Evolutionary conservation across 1,140 invertebrate species (phyloP).

Genomic region (Reticulitermes speratus): DNA sequence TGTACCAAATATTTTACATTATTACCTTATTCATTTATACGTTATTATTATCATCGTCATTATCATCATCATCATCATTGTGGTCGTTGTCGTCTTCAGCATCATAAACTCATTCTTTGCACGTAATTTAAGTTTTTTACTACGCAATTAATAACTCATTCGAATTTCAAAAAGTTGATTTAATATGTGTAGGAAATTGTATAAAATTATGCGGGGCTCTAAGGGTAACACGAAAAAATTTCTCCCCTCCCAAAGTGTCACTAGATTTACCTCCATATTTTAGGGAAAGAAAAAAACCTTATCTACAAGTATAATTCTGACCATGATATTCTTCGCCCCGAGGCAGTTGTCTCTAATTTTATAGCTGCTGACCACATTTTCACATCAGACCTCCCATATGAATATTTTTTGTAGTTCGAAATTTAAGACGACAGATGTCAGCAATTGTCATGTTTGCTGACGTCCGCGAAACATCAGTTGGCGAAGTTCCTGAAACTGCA

Average conservation of each 20-base stretch:
- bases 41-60: too few relatives aligned
- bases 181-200: neutral
- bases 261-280: neutral
- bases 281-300: neutral
- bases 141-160: neutral
- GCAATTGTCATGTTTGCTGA: neutral
- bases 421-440: neutral
- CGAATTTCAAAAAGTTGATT: neutral
- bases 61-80: neutral
- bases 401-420: too few relatives aligned
- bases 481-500: neutral
- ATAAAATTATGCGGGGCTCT: neutral
- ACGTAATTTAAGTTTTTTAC: neutral
- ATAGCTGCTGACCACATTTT: neutral
- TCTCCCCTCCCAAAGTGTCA: neutral
- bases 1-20: too few relatives aligned
- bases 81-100: neutral
- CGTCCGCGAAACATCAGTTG: neutral
- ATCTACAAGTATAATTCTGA: slow-evolving; percentile 4
- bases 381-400: too few relatives aligned
- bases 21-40: too few relatives aligned
- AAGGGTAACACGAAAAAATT: neutral
- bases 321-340: neutral
- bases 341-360: neutral
- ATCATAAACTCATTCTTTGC: neutral